phyloP scores from a whole-genome alignment of 2,113 vertebrate genomes.

The Myocastor coypus region DNA sequence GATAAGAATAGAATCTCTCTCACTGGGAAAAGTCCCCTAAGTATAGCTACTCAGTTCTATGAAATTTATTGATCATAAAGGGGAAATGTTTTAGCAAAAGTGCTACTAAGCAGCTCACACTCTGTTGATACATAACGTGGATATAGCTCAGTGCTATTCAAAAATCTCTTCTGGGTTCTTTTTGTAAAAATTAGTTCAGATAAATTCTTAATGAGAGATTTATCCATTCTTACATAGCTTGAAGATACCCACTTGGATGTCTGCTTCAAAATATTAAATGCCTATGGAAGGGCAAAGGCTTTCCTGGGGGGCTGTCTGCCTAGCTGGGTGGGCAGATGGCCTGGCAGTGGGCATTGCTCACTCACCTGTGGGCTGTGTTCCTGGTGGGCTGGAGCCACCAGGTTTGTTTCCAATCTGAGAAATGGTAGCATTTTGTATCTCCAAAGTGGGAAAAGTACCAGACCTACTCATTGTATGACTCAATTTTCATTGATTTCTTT shows the following conservation, averaged over 20 bases:
- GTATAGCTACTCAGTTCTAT: slow-evolving; percentile 14
- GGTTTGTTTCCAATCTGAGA: background rate
- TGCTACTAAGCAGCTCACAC: background rate
- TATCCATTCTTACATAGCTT: slow-evolving; percentile 7
- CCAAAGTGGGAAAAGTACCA: background rate
- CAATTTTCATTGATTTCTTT: background rate
- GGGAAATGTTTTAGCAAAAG: slow-evolving; percentile 59
- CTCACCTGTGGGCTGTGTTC: accelerated
- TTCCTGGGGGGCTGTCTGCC: background rate
- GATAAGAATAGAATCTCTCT: slow-evolving; percentile 66
- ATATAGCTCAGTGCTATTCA: background rate
- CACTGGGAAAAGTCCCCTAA: slow-evolving; percentile 59
- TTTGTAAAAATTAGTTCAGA: slow-evolving; percentile 49
- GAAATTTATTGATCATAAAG: slow-evolving; percentile 73
- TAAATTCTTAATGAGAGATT: slow-evolving; percentile 54
- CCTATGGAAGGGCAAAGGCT: accelerated
- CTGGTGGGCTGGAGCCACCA: background rate
- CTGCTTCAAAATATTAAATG: background rate
- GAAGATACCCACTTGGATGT: slow-evolving; percentile 24
- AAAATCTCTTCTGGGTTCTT: slow-evolving; percentile 3
- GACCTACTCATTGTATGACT: background rate
- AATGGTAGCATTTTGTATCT: background rate
- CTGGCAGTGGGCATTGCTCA: background rate
- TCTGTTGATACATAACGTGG: background rate
- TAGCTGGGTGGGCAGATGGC: accelerated